A percentile compares a stretch with the other conserved stretches of the same genome.
Conservation (phyloP, 2,113 vertebrate species). For the Corythornis madagascariensis region DNA sequence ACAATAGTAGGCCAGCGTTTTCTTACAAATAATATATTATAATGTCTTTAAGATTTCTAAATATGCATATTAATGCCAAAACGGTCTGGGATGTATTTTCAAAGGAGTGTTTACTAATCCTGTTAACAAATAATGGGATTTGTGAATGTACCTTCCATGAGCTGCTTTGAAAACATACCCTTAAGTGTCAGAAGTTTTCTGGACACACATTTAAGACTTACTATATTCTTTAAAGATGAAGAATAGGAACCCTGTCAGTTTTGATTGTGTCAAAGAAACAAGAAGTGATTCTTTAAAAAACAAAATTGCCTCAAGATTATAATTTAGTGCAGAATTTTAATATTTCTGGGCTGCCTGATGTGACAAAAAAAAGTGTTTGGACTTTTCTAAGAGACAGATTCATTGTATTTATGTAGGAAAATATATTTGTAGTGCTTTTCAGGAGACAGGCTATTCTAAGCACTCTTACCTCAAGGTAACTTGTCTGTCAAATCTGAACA, state of each 20-base stretch:
- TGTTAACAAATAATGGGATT: constrained; percentile 51
- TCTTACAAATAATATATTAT: background rate
- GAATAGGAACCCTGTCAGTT: background rate
- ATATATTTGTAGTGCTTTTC: background rate
- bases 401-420: background rate
- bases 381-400: background rate
- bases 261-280: background rate
- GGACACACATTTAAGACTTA: background rate
- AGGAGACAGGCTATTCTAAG: constrained; percentile 5
- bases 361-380: background rate
- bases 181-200: constrained; percentile 17
- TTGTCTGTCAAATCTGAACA: background rate
- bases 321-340: background rate
- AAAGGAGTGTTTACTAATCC: constrained; percentile 21
- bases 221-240: background rate
- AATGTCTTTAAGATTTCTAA: background rate
- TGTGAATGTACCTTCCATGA: background rate
- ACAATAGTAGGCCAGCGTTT: background rate
- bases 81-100: constrained; percentile 16
- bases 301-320: background rate
- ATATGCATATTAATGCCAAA: background rate
- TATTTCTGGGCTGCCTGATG: background rate
- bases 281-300: background rate
- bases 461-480: background rate
- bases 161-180: constrained; percentile 20